These are phyloP conservation scores for Oxyteleia sp. DNA, from an alignment of 2,888 invertebrate species.

Conservation along the genomic window DNA sequence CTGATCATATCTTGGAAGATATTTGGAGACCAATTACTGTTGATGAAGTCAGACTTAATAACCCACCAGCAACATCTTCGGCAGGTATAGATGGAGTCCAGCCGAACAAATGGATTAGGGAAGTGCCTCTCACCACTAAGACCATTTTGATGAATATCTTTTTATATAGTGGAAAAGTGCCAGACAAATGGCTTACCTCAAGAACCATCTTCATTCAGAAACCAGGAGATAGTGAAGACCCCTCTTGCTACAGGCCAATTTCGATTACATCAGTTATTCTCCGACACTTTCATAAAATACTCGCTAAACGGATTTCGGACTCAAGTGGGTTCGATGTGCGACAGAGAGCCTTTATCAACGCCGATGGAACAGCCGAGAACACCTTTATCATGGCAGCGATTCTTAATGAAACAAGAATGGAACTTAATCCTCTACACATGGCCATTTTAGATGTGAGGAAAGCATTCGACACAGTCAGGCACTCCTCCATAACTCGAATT, in stretches of 20 bases:
- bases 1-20: too few relatives aligned
- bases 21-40: not conserved
- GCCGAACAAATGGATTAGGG: not conserved
- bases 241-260: conserved; percentile 27
- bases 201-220: conserved; percentile 15
- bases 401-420: not conserved
- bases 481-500: not conserved
- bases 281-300: conserved; percentile 65
- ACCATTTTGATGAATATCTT: not conserved
- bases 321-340: not conserved
- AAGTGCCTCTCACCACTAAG: not conserved
- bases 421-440: not conserved
- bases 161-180: not conserved
- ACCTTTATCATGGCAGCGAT: not conserved
- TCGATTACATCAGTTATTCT: conserved; percentile 44
- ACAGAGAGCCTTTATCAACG: not conserved
- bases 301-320: conserved; percentile 31
- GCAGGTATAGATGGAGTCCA: not conserved
- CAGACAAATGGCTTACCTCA: not conserved
- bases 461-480: not conserved
- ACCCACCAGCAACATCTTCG: not conserved
- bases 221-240: not conserved
- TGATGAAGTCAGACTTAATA: not conserved
- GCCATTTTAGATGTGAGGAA: not conserved
- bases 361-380: not conserved